Conservation (phyloP, 2,113 vertebrate species). For the Calypte anna region DNA sequence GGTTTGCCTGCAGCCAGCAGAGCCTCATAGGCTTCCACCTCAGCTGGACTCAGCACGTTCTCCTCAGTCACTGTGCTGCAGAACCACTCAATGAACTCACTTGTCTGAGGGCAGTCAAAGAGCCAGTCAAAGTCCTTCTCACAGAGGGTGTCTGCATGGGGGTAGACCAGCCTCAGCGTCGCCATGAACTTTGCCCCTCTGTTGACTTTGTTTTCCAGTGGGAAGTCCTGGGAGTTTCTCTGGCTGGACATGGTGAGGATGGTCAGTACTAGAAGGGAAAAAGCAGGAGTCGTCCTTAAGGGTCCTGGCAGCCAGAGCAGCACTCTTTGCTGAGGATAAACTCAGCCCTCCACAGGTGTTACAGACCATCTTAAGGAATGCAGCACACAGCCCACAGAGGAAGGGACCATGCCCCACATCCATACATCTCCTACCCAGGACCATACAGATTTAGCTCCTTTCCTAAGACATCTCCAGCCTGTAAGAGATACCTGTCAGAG, state of each 20-base stretch:
- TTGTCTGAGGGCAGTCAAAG: slow-evolving; percentile 43
- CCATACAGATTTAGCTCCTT: not conserved
- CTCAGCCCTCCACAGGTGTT: not conserved
- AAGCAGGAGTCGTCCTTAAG: not conserved
- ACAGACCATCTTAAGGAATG: not conserved
- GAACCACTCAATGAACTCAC: slow-evolving; percentile 38
- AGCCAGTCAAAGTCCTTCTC: slow-evolving; percentile 52
- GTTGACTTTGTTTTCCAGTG: not conserved
- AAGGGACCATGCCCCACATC: not conserved
- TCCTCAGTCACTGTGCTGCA: slow-evolving; percentile 10
- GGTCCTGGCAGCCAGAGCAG: not conserved
- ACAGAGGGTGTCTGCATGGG: not conserved
- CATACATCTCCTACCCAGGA: not conserved
- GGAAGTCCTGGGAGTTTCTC: not conserved
- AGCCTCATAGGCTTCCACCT: slow-evolving; percentile 35
- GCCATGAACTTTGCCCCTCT: not conserved
- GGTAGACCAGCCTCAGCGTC: not conserved
- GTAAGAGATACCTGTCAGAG: not conserved
- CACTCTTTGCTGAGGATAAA: not conserved
- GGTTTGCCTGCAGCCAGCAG: slow-evolving; percentile 49
- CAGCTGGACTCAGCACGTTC: not conserved
- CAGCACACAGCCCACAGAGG: not conserved
- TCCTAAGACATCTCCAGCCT: not conserved
- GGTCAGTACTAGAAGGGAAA: not conserved
- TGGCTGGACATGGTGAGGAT: not conserved